Evolutionary conservation across 64 coral and sea anemone species (phyloP).

Genomic region (Pocillopora damicornis): DNA sequence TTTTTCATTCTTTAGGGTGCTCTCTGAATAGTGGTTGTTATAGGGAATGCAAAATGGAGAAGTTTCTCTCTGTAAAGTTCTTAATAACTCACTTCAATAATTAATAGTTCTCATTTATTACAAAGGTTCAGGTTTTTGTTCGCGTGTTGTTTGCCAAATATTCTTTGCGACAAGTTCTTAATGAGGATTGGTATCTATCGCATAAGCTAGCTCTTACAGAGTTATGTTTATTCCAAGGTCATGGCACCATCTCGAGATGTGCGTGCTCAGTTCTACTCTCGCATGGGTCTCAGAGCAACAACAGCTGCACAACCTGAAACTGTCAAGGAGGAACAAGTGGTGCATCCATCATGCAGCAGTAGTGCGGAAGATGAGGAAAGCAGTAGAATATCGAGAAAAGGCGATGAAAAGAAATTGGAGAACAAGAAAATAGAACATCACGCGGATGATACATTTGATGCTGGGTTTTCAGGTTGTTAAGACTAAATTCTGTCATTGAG

Average conservation of each 20-base stretch:
- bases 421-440: background rate
- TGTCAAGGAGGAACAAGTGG: background rate
- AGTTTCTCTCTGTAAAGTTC: too few species aligned
- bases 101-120: too few species aligned
- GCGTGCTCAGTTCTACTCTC: constrained; percentile 91
- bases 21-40: too few species aligned
- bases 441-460: background rate
- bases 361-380: constrained; percentile 72
- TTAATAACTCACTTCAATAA: too few species aligned
- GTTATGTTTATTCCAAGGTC: constrained; percentile 24
- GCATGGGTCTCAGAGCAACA: constrained; percentile 52
- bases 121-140: too few species aligned
- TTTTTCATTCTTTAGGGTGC: too few species aligned
- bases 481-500: too few species aligned
- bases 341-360: constrained; percentile 43
- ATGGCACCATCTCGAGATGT: constrained; percentile 65
- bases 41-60: too few species aligned
- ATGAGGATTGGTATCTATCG: background rate
- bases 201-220: background rate
- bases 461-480: background rate
- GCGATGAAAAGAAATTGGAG: constrained; percentile 38
- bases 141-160: too few species aligned
- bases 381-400: constrained; percentile 27
- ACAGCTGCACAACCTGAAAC: constrained; percentile 14
- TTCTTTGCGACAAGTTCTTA: too few species aligned